Base-by-base conservation (phyloP, 2,113 vertebrate genomes). In the Tor tambroides region DNA sequence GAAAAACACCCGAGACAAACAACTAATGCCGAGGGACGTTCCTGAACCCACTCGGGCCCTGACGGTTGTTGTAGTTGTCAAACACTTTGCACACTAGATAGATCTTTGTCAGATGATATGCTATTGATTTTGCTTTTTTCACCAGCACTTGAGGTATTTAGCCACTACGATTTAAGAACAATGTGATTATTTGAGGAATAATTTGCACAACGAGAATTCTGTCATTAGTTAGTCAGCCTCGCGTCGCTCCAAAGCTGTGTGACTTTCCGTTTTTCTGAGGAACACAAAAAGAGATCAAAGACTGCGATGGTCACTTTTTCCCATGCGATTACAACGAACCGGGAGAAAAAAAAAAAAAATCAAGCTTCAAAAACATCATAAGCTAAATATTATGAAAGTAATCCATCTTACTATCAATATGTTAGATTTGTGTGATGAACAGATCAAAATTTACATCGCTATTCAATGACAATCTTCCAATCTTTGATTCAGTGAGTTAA, bases 1-100 rank as follows among this genome's bases (percentile, higher is more conserved):
- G 65, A 84, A 78, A 61, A 69, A 78, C 80, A 67, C 81, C 67
- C 10, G 59, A 87, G 78, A 79, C 84, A 81, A 84, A 77, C 38
- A 88, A 49, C 67, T 21, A 61, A 65, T 43, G 63, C 80, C 30
- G 49, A 77, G 80, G 86, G 80, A 87, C 30, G 21, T 41, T 51
- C 71, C 59, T n/a, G 77, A 87, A 77, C 7, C 32, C 56, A 35
- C 74, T 56, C 15, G 59, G 85, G 69, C 69, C 30, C 32, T 87
- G 77, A 85, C 5, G 49, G 61, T 63, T 74, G 80, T 46, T 43
- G 54, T 41, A 78, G 49, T 77, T 85, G 83, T 87, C 83, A 87
- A 51, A 74, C 78, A 56, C 30, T 87, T 69, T 81, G 35, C 76
- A 59, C 46, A 32, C 54, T 32, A 41, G 79, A 80, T 79, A 81